Evolutionary conservation across 1,140 invertebrate species (phyloP), one percentile per base, ranked within the genome.

Genomic region (Copidosoma floridanum): DNA sequence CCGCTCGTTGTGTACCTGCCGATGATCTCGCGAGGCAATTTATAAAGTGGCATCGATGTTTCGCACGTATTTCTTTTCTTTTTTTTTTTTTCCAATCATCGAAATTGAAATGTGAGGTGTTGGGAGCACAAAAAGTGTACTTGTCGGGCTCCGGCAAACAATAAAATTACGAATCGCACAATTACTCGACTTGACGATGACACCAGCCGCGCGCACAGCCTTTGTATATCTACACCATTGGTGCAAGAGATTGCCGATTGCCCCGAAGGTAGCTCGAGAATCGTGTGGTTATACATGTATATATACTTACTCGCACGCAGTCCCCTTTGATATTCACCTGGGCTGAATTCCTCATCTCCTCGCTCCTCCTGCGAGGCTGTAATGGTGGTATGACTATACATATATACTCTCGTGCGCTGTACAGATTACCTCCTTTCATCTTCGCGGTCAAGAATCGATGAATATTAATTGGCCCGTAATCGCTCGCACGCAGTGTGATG

Each of bases 141-240:
- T n/a, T n/a, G n/a, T n/a, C n/a, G n/a, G n/a, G n/a, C n/a, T n/a
- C n/a, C n/a, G n/a, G n/a, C n/a, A n/a, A n/a, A n/a, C n/a, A n/a
- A n/a, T n/a, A n/a, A n/a, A n/a, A n/a, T n/a, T n/a, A n/a, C n/a
- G n/a, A n/a, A n/a, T n/a, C n/a, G n/a, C n/a, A n/a, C n/a, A n/a
- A n/a, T n/a, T n/a, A n/a, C n/a, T n/a, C n/a, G n/a, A n/a, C n/a
- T n/a, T n/a, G n/a, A n/a, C n/a, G n/a, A n/a, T n/a, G n/a, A n/a
- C n/a, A n/a, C n/a, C n/a, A n/a, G 68, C 69, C 56, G 14, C 61
- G 58, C 44, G 64, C 64, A 73, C 74, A 74, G 68, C 71, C 71
- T 75, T 76, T 71, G 74, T 75, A 72, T 72, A 64, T 63, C 70
- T 67, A 74, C 74, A 68, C 67, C 73, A 75, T 74, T 76, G 63